Evolutionary conservation across 35 echinoderm and acorn worm species (phyloP), one percentile per base, ranked within the genome.

Genomic region (Acanthaster planci): DNA sequence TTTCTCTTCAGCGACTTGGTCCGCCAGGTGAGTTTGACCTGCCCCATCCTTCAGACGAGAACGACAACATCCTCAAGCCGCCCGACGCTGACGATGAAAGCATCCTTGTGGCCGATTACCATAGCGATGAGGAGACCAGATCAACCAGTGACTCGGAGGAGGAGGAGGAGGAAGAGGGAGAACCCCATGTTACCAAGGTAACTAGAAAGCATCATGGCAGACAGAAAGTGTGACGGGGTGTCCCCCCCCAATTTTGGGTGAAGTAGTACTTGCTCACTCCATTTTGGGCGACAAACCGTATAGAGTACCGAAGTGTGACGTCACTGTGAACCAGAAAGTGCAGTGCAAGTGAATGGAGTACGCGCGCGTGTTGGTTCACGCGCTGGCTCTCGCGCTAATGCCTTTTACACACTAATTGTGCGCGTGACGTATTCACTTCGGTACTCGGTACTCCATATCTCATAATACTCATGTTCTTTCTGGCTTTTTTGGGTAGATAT

Each of bases 51-150:
- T 6, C 27, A 14, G 87, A 89, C 68, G 87, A 89, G 42, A 89
- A 89, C 80, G 79, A 75, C 1, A 82, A 89, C 51, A 81, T 57
- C 8, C 4, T 39, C 19, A 80, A 80, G 52, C 30, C 27, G 14
- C 40, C 21, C 8, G 84, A 78, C 60, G 83, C 84, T 21, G 85
- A 87, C 39, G 88, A 90, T 47, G 93, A 93, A 40, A 86, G 84
- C 7, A 16, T 93, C 44, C 30, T 97, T 26, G 94, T 97, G 6
- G 81, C 55, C 9, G 91, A 97, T 78, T 97, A 97, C 85, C 91
- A 90, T 39, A 97, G 95, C 52, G 95, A 97, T 38, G 84, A 78
- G 5, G 86, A 97, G 16, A 54, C 26, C 19, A 51, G 30, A 27
- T 67, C 40, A 47, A 36, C 72, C 19, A 78, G 79, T 34, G 82